These are phyloP conservation scores for Xenentodon cancila DNA, from an alignment of 2,797 vertebrate species.

Conservation along the genomic window DNA sequence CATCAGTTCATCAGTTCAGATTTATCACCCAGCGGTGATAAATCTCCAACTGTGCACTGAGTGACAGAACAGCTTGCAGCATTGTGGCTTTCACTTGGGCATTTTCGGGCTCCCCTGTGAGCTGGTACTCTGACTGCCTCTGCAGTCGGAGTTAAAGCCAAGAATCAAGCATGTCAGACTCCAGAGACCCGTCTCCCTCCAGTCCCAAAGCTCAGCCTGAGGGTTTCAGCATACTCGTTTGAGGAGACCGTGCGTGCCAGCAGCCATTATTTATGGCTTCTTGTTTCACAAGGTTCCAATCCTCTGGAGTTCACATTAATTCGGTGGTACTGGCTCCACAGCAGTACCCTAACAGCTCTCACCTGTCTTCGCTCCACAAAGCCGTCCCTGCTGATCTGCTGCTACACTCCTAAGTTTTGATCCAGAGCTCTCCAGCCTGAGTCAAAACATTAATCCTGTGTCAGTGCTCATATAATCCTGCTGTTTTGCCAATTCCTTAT, in stretches of 20 bases:
- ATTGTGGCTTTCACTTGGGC: neutral
- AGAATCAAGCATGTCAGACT: neutral
- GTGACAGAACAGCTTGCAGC: neutral
- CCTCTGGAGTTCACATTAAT: neutral
- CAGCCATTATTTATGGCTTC: conserved; percentile 1
- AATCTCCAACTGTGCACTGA: neutral
- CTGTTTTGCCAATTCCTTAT: too few species aligned
- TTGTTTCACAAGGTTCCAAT: neutral
- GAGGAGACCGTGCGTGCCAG: neutral
- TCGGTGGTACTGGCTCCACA: neutral
- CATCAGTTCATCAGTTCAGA: too few species aligned
- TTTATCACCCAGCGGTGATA: conserved; percentile 9
- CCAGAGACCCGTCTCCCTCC: conserved; percentile 1
- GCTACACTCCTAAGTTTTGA: too few species aligned
- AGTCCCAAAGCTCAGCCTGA: conserved; percentile 12
- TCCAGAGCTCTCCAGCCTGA: too few species aligned
- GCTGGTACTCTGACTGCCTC: conserved; percentile 2
- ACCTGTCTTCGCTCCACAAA: too few species aligned
- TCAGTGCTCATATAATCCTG: too few species aligned
- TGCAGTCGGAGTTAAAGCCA: neutral
- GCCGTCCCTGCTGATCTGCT: too few species aligned
- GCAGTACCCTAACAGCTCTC: neutral
- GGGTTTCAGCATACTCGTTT: neutral
- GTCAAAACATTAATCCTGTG: too few species aligned
- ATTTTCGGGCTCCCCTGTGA: neutral